phyloP scores from a whole-genome alignment of 2,888 invertebrate species.

The Torymus auratus region DNA sequence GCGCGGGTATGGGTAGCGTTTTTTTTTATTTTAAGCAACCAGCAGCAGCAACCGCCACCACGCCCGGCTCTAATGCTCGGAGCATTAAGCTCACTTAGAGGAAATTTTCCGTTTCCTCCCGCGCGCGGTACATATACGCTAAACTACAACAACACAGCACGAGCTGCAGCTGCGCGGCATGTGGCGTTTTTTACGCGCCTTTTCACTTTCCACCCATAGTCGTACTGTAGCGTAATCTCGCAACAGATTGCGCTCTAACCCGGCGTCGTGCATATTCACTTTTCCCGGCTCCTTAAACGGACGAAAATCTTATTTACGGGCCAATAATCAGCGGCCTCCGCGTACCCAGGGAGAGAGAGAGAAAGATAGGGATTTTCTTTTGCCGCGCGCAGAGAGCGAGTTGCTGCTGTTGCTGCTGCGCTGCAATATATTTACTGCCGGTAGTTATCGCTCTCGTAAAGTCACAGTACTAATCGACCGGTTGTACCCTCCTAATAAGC shows the following conservation, averaged over 20 bases:
- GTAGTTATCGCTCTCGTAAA: constrained; percentile 34
- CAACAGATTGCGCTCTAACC: neutral
- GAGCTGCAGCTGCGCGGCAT: neutral
- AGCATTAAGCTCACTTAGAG: neutral
- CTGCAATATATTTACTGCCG: constrained; percentile 41
- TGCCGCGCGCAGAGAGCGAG: constrained; percentile 9
- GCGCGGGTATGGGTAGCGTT: no score
- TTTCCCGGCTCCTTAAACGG: constrained; percentile 30
- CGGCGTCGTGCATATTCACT: constrained; percentile 23
- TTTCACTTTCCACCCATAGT: constrained; percentile 29
- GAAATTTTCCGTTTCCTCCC: no score
- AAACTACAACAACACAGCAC: neutral
- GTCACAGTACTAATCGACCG: constrained; percentile 40
- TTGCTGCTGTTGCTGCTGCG: no score
- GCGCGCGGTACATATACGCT: neutral
- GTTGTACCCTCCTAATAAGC: constrained; percentile 20
- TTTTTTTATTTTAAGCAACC: no score
- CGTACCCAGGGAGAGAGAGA: neutral
- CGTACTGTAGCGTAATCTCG: neutral
- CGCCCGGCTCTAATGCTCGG: neutral
- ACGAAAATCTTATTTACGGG: constrained; percentile 42
- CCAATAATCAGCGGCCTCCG: constrained; percentile 16
- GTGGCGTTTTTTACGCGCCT: neutral
- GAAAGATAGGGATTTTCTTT: constrained; percentile 33
- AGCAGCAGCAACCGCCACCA: no score